Base-by-base conservation (phyloP, 2,797 vertebrate genomes). In the Acrossocheilus wenchowensis region DNA sequence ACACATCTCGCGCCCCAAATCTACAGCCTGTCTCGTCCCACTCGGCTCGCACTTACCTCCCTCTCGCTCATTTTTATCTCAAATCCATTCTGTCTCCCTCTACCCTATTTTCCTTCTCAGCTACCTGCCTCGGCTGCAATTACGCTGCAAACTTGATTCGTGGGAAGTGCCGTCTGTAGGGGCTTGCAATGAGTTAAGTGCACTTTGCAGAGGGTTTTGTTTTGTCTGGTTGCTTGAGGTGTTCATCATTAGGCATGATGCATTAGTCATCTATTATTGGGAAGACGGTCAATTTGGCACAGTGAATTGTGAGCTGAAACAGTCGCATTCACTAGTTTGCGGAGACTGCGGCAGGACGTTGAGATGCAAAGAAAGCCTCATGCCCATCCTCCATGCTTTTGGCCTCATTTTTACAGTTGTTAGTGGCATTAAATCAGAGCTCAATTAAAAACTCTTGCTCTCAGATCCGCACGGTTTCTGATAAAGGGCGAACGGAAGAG, bases 391-490 rank as follows among this genome's bases (percentile, higher is more conserved):
- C 64, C 17, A 6, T 57, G 36, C n/a, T 54, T 78, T 36, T 69
- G 48, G 36, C 74, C 60, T 78, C 17, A 45, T 78, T 85, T 69
- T 75, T 69, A 78, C 36, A 85, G 75, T 84, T 62, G 68, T 54
- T 73, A 78, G 54, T 72, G 68, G 5, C 34, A 74, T 90, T 90
- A 75, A 89, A 77, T 39, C 39, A 41, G 57, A 52, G 84, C 62
- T 90, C 83, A 92, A 89, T 90, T 90, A 90, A 88, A 90, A 92
- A 90, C 62, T 73, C 74, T 52, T 64, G 19, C 84, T 62, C 52
- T 80, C 26, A 68, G 81, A 86, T 68, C 83, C 60, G 81, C 62
- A 4, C 43, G 8, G 39, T 54, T 86, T 92, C 83, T 92, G 90
- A 91, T 91, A 89, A 83, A 82, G 78, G 72, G 87, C 79, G 41